Conservation (phyloP, 2,888 invertebrate genomes). For the Diarsia dahlii region DNA sequence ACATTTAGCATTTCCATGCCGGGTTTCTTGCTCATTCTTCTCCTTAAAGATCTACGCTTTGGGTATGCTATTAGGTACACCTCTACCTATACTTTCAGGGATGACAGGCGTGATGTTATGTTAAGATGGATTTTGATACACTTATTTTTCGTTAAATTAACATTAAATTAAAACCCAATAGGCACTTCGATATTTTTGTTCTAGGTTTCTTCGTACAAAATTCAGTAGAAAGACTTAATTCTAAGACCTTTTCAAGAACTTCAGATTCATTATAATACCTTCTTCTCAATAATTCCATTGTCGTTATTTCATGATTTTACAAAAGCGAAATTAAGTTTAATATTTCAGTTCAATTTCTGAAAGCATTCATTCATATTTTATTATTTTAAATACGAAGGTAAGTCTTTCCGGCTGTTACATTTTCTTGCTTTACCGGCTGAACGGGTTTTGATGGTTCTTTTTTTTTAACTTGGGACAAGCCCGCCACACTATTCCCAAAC, state of each 20-base stretch:
- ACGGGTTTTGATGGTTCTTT: not conserved
- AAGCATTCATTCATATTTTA: not conserved
- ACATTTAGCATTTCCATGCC: not conserved
- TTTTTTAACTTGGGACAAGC: no score
- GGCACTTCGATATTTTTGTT: not conserved
- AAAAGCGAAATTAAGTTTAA: slow-evolving; percentile 25
- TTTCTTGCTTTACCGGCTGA: not conserved
- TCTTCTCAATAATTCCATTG: slow-evolving; percentile 15
- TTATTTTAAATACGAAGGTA: not conserved
- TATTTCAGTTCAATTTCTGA: slow-evolving; percentile 20
- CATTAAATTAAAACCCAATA: not conserved
- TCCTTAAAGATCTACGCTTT: no score
- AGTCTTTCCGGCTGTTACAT: not conserved
- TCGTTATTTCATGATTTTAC: slow-evolving; percentile 1
- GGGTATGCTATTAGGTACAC: not conserved
- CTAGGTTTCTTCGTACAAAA: not conserved
- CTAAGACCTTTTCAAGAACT: not conserved
- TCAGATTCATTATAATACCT: not conserved
- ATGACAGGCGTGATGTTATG: not conserved
- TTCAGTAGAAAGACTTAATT: slow-evolving; percentile 5
- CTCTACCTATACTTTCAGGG: not conserved
- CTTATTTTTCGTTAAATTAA: not conserved
- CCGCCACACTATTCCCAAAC: no score
- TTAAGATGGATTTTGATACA: not conserved
- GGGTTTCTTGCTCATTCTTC: not conserved